A percentile compares a stretch with the other conserved stretches of the same genome.
phyloP scores from a whole-genome alignment of 2,113 vertebrate genomes.

The Ciconia boyciana region DNA sequence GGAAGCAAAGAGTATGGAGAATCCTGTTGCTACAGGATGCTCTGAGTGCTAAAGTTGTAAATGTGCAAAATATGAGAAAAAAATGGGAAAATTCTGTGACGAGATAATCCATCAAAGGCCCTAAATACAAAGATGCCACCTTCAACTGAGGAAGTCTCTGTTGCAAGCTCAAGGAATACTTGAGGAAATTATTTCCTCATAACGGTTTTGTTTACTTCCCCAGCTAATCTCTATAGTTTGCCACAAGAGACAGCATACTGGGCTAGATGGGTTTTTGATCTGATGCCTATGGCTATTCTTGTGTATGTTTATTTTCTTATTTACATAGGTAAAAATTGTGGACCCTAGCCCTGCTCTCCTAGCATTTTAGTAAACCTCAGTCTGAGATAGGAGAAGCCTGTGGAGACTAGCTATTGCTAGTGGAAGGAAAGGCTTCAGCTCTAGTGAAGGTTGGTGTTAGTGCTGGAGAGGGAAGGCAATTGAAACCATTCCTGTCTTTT shows the following conservation, averaged over 20 bases:
- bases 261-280: not conserved
- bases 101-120: not conserved
- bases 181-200: not conserved
- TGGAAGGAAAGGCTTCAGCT: not conserved
- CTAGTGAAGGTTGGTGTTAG: not conserved
- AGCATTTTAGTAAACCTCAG: not conserved
- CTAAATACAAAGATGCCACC: not conserved
- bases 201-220: not conserved
- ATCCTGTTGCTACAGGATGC: not conserved
- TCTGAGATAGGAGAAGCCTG: not conserved
- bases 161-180: not conserved
- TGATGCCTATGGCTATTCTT: not conserved
- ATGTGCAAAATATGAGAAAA: not conserved
- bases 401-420: not conserved
- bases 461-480: not conserved
- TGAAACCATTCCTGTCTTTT: not conserved
- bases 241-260: not conserved
- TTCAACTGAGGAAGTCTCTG: not conserved
- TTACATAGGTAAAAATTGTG: not conserved
- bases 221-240: not conserved
- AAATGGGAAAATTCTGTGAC: not conserved
- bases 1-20: not conserved
- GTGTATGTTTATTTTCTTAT: not conserved
- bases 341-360: accelerated
- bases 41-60: not conserved